Percentiles rank a stretch among this genome's conserved stretches.
These are phyloP conservation scores for Drosophila watanabei DNA, from an alignment of 1,140 invertebrate genomes.

Conservation along the genomic window DNA sequence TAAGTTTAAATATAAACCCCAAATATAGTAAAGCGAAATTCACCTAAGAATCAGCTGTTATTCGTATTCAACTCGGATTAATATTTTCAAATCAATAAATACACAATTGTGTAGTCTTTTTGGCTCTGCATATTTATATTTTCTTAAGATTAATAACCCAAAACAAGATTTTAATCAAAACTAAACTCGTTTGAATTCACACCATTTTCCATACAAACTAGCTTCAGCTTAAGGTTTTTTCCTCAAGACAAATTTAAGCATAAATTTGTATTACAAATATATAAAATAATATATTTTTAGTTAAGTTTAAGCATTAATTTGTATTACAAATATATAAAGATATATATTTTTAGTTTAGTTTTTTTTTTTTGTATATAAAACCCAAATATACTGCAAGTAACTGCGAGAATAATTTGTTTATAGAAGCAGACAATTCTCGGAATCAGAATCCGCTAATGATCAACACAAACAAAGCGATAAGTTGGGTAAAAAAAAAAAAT, in stretches of 20 bases:
- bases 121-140: neutral
- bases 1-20: too few species aligned
- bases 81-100: neutral
- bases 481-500: neutral
- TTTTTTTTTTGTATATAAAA: neutral
- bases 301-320: too few species aligned
- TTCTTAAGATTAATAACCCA: neutral
- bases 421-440: slow-evolving; percentile 18
- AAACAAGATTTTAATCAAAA: neutral
- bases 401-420: slow-evolving; percentile 31
- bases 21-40: too few species aligned
- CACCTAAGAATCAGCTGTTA: neutral
- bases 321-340: neutral
- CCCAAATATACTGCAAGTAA: slow-evolving; percentile 1
- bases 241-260: neutral
- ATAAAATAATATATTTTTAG: neutral
- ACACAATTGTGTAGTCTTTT: neutral
- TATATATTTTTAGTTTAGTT: neutral
- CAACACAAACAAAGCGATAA: slow-evolving; percentile 21
- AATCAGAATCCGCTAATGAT: slow-evolving; percentile 34
- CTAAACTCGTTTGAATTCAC: neutral
- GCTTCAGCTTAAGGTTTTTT: neutral
- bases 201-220: neutral
- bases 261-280: neutral
- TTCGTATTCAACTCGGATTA: neutral